Base-by-base conservation (phyloP, 2,113 vertebrate genomes). In the Gorsachius goisagi region DNA sequence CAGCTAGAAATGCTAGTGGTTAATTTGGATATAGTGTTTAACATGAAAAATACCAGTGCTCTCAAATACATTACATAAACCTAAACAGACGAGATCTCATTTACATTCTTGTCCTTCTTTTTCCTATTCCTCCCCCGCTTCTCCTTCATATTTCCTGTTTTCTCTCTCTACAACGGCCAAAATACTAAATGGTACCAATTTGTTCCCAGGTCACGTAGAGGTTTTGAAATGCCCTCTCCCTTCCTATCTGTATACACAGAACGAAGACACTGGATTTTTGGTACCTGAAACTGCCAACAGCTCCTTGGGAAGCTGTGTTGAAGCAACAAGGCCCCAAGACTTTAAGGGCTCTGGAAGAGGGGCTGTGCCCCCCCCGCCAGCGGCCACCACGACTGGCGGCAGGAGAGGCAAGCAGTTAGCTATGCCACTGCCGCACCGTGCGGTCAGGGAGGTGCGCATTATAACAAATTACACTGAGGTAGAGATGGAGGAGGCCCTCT, bases 61-160 rank as follows among this genome's bases (percentile, higher is more conserved):
- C 89, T 89, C 45, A 79, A 92, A 90, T 27, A 60, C 7, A 49
- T 67, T 71, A 45, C 47, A 90, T 32, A 90, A 92, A 87, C 23
- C 27, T 67, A 60, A 56, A 53, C 24, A 74, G 47, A 73, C 2
- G 8, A 83, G 81, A 83, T 41, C 22, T 91, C 28, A 55, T 11
- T 55, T 66, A 39, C 5, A 63, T 67, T 93, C 50, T 50, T 49
- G 20, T 82, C 58, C 12, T 74, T 22, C 56, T 84, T 91, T 90
- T 92, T 84, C 76, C 76, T 72, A 63, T 77, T 84, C 30, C 53
- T 92, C 58, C 73, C 33, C 27, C 6, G 52, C 30, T 78, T 88
- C 55, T 91, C 68, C 41, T 84, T 79, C 66, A 64, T 49, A 60
- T 92, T 94, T 95, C 76, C 84, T 56, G 55, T 94, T 85, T 81